Evolutionary conservation across 2,797 vertebrate species (phyloP).

Genomic region (Tragelaphus eurycerus): DNA sequence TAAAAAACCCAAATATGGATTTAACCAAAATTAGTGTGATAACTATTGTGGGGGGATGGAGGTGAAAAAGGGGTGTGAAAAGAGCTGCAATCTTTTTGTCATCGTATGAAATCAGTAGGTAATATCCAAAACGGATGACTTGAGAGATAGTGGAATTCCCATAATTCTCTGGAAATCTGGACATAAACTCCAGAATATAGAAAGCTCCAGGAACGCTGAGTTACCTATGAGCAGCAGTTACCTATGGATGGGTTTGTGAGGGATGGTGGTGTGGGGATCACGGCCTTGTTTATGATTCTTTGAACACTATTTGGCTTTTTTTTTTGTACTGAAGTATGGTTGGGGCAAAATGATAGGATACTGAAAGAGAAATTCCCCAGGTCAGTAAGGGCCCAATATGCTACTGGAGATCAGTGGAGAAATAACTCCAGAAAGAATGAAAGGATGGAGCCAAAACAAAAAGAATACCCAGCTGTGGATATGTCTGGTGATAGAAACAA

Average conservation of each 20-base stretch:
- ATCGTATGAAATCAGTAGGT: background rate
- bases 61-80: background rate
- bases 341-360: no score
- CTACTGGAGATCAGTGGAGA: no score
- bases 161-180: background rate
- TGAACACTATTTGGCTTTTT: background rate
- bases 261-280: accelerated
- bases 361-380: no score
- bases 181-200: background rate
- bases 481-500: no score
- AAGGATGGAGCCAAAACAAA: no score
- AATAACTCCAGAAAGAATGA: no score
- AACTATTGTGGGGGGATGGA: background rate
- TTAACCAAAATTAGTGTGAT: background rate
- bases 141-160: background rate
- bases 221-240: background rate
- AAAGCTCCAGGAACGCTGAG: background rate
- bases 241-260: background rate
- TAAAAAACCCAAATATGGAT: background rate
- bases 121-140: background rate
- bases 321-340: background rate
- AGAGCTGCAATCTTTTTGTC: background rate
- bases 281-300: background rate
- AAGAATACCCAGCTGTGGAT: no score
- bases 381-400: no score